Evolutionary conservation across 2,113 vertebrate genomes (phyloP), one percentile per base, ranked within the genome.

Genomic region (Gadus macrocephalus): DNA sequence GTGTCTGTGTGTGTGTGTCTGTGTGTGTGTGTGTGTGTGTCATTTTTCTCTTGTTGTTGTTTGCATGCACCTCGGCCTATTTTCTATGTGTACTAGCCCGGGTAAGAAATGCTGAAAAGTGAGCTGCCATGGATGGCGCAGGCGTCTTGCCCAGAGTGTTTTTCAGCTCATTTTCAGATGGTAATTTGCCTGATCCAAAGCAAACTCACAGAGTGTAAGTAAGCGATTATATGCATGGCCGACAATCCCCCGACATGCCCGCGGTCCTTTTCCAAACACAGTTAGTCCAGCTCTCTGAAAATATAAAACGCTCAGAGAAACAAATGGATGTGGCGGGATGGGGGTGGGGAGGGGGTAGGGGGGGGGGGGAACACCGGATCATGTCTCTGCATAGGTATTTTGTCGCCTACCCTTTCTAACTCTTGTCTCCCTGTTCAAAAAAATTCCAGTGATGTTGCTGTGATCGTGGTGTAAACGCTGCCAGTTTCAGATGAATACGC

Each of bases 201-300:
- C 85, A 89, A 93, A 94, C 90, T 92, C 92, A 92, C 92, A 91
- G 80, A 93, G 89, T 93, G 86, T 93, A 94, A 94, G 93, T 93
- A 95, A 95, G 91, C 93, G 91, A 95, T 95, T 94, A 94, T 94
- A 94, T 92, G 91, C 93, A 92, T 93, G 93, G 92, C 86, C 92
- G 91, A 93, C 91, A 93, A 92, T 93, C 92, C 93, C 90, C 92
- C 90, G 90, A 90, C 82, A 85, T 83, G 93, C 92, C 92, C 89
- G 86, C 82, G 91, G 93, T 92, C 86, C 91, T 91, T 73, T 88
- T 89, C 87, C 88, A 89, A 90, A 91, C 91, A 91, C 91, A 91
- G 91, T 91, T 91, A 90, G 83, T 90, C 89, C 91, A 87, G 87
- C 91, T 89, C 89, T 93, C 92, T 88, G 80, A 77, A 78, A 66